Percentiles rank a stretch among this genome's conserved stretches.
Evolutionary conservation across 1,140 invertebrate species (phyloP).

Genomic region (Linepithema humile): DNA sequence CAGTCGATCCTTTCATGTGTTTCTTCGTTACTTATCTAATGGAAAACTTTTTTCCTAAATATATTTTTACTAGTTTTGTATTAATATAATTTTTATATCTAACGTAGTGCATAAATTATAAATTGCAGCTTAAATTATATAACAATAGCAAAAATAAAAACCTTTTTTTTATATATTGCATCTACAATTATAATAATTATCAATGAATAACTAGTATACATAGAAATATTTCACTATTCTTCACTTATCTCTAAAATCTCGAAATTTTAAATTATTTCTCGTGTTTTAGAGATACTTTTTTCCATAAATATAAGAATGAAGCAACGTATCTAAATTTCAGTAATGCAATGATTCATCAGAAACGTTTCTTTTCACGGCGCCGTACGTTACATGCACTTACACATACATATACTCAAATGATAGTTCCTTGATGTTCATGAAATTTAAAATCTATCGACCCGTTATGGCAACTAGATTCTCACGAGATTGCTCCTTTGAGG

Average conservation of each 20-base stretch:
- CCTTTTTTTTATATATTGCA: not conserved
- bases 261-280: not conserved
- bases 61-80: not conserved
- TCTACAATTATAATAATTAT: slow-evolving; percentile 3
- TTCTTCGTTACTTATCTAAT: not conserved
- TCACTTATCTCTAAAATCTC: not conserved
- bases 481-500: slow-evolving; percentile 67
- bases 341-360: slow-evolving; percentile 33
- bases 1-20: not conserved
- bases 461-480: slow-evolving; percentile 34
- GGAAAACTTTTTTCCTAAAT: not conserved
- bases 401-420: slow-evolving; percentile 57
- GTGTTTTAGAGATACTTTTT: not conserved
- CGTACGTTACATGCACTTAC: slow-evolving; percentile 8
- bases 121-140: not conserved
- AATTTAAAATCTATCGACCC: slow-evolving; percentile 62
- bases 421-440: slow-evolving; percentile 50
- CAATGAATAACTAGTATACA: not conserved
- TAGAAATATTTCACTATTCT: not conserved
- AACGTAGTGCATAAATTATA: no score
- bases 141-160: not conserved
- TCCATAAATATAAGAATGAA: not conserved
- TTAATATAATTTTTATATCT: not conserved
- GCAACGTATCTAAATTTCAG: not conserved
- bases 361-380: slow-evolving; percentile 49